Evolutionary conservation across 2,113 vertebrate genomes (phyloP).

Genomic region (Lagenorhynchus albirostris): DNA sequence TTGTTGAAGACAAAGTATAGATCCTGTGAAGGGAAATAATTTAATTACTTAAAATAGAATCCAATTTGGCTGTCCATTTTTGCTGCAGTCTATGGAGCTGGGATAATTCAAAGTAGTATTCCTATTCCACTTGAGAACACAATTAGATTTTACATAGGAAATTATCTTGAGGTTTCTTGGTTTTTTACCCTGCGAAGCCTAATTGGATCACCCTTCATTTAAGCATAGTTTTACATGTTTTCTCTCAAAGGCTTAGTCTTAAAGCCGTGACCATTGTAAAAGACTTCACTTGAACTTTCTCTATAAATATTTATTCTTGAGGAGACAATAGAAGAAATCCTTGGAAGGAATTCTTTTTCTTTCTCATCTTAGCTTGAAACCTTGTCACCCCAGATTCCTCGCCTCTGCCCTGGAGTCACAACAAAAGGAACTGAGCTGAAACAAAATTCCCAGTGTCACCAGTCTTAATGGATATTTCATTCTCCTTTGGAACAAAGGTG

Average conservation of each 20-base stretch:
- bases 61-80: slow-evolving; percentile 70
- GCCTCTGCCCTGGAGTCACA: slow-evolving; percentile 64
- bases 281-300: slow-evolving; percentile 66
- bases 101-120: slow-evolving; percentile 62
- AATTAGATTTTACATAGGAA: slow-evolving; percentile 74
- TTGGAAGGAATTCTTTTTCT: slow-evolving; percentile 66
- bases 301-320: slow-evolving; percentile 76
- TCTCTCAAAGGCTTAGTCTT: slow-evolving; percentile 47
- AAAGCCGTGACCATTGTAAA: slow-evolving; percentile 40
- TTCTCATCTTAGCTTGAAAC: slow-evolving; percentile 67
- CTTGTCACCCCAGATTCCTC: slow-evolving; percentile 62
- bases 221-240: slow-evolving; percentile 58
- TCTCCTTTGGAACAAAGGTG: slow-evolving; percentile 61
- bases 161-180: slow-evolving; percentile 64
- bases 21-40: slow-evolving; percentile 68
- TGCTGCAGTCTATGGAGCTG: slow-evolving; percentile 61
- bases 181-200: slow-evolving; percentile 50
- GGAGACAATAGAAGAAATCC: slow-evolving; percentile 69
- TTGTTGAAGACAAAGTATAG: slow-evolving; percentile 71
- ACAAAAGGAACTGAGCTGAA: slow-evolving; percentile 62
- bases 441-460: slow-evolving; percentile 66
- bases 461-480: slow-evolving; percentile 58
- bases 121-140: slow-evolving; percentile 58
- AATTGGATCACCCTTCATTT: slow-evolving; percentile 66
- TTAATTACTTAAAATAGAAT: slow-evolving; percentile 74